phyloP scores from a whole-genome alignment of 2,797 vertebrate genomes.

The Atherinosoma microstoma region DNA sequence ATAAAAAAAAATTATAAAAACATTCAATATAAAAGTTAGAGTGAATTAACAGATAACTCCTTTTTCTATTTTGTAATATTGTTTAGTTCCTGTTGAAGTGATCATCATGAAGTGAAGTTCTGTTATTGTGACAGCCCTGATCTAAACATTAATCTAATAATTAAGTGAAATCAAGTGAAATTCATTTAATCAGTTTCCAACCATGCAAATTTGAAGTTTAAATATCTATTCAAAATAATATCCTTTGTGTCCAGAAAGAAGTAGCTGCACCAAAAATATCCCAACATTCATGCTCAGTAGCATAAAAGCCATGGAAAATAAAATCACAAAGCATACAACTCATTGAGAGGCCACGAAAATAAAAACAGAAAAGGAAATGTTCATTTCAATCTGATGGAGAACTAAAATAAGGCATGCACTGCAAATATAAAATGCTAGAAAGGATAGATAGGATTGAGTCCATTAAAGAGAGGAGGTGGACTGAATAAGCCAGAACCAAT shows the following conservation, averaged over 20 bases:
- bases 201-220: neutral
- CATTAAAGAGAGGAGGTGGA: slow-evolving; percentile 16
- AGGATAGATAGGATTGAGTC: slow-evolving; percentile 3
- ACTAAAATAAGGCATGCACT: neutral
- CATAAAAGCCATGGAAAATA: neutral
- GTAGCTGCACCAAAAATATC: neutral
- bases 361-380: neutral
- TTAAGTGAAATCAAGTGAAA: neutral
- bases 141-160: neutral
- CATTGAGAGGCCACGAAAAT: neutral
- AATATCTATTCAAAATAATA: neutral
- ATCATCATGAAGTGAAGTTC: no score
- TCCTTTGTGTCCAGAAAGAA: neutral
- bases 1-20: neutral
- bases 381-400: neutral
- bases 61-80: no score
- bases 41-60: no score
- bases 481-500: slow-evolving; percentile 37
- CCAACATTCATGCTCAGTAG: neutral
- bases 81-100: no score
- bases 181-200: neutral
- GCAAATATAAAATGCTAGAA: slow-evolving; percentile 12
- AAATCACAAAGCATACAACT: neutral
- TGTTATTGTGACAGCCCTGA: no score
- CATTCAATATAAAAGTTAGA: neutral